Conservation (phyloP, 2,113 vertebrate species). For the Cynopterus brachyotis region DNA sequence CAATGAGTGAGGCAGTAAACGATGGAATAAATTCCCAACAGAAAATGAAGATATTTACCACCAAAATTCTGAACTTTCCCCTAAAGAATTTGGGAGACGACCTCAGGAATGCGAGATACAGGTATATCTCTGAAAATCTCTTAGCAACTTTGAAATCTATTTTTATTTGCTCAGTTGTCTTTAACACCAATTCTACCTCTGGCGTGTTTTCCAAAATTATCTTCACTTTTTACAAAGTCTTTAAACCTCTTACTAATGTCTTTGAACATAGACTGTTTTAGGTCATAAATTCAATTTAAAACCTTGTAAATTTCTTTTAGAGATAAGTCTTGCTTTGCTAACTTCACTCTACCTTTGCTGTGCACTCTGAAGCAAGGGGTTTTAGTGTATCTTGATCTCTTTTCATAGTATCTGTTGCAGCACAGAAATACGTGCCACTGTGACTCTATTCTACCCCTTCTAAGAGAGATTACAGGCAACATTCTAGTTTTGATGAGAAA, state of each 20-base stretch:
- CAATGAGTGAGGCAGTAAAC: neutral
- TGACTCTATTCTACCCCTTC: neutral
- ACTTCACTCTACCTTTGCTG: too few species aligned
- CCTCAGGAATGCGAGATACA: neutral
- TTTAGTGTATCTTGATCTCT: neutral
- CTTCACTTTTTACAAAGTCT: neutral
- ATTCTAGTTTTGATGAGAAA: neutral
- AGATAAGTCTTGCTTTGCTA: neutral
- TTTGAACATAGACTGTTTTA: neutral
- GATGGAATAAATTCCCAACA: neutral
- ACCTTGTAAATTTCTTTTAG: neutral
- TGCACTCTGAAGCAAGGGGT: neutral
- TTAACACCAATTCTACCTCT: neutral
- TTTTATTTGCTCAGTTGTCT: neutral
- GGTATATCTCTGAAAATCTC: neutral
- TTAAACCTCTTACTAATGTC: neutral
- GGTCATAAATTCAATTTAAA: neutral
- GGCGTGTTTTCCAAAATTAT: neutral
- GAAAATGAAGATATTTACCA: neutral
- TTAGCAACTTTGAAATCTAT: neutral
- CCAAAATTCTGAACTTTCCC: neutral
- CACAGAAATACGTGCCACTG: neutral
- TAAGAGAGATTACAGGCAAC: neutral
- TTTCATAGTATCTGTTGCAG: constrained; percentile 10
- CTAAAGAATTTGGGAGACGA: neutral